Percentiles rank a stretch among this genome's conserved stretches.
Conservation (phyloP, 2,797 vertebrate genomes). For the Helarctos malayanus region DNA sequence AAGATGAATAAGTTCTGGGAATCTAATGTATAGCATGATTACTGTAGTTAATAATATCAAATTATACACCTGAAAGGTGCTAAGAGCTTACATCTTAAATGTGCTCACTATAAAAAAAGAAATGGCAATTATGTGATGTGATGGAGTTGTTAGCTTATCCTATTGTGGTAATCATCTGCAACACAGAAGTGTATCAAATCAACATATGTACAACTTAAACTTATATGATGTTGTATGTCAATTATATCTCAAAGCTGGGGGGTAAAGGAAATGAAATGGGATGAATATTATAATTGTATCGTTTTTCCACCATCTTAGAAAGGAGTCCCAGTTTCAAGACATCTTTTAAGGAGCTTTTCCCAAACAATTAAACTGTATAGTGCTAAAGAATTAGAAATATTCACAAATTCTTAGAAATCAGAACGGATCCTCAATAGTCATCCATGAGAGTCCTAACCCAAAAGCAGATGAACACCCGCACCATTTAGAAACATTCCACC, state of each 20-base stretch:
- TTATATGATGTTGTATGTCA: not conserved
- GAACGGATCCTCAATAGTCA: not conserved
- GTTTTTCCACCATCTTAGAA: not conserved
- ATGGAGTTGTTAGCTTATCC: not conserved
- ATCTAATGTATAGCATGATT: not conserved
- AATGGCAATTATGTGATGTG: not conserved
- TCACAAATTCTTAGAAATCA: not conserved
- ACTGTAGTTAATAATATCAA: not conserved
- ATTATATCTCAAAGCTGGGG: not conserved
- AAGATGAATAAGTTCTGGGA: not conserved
- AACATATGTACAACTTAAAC: not conserved
- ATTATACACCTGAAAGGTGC: not conserved
- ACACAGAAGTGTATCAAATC: not conserved
- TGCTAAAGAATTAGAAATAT: not conserved
- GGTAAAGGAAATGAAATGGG: not conserved
- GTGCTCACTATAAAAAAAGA: not conserved
- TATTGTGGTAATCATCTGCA: not conserved
- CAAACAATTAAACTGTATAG: not conserved
- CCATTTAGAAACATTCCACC: not conserved
- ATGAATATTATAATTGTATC: not conserved
- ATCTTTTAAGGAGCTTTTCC: not conserved
- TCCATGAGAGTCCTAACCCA: not conserved
- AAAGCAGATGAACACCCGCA: not conserved
- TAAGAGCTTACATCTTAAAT: not conserved
- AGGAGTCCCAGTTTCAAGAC: not conserved